These are phyloP conservation scores for Catamblyrhynchus diadema DNA, from an alignment of 2,797 vertebrate species.

Conservation along the genomic window DNA sequence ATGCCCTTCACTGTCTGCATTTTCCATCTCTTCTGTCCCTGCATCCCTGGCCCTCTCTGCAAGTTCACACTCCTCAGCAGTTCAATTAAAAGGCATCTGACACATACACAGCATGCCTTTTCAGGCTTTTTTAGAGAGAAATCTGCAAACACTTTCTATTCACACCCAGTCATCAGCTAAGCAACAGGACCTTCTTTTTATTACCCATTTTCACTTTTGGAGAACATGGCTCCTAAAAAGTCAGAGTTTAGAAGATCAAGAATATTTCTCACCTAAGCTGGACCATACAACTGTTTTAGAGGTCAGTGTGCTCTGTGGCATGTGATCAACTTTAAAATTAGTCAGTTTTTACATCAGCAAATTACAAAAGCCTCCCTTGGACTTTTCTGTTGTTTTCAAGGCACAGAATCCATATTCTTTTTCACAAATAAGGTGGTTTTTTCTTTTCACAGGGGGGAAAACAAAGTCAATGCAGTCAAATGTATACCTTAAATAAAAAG, in stretches of 20 bases:
- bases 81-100: not conserved
- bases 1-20: not conserved
- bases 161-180: not conserved
- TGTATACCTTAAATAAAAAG: not conserved
- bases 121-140: not conserved
- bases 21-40: not conserved
- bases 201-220: not conserved
- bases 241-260: not conserved
- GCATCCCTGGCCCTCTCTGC: not conserved
- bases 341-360: not conserved
- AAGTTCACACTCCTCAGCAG: not conserved
- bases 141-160: conserved; percentile 25
- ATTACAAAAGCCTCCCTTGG: not conserved
- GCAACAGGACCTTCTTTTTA: not conserved
- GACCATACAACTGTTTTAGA: not conserved
- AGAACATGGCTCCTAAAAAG: not conserved
- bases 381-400: not conserved
- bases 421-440: not conserved
- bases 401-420: not conserved
- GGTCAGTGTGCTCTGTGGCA: not conserved
- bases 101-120: not conserved
- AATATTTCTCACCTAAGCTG: not conserved
- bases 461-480: not conserved
- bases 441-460: not conserved
- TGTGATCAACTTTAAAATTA: not conserved